Percentiles rank a stretch among this genome's conserved stretches.
Evolutionary conservation across 2,888 invertebrate genomes (phyloP).

Genomic region (Zele albiditarsus): DNA sequence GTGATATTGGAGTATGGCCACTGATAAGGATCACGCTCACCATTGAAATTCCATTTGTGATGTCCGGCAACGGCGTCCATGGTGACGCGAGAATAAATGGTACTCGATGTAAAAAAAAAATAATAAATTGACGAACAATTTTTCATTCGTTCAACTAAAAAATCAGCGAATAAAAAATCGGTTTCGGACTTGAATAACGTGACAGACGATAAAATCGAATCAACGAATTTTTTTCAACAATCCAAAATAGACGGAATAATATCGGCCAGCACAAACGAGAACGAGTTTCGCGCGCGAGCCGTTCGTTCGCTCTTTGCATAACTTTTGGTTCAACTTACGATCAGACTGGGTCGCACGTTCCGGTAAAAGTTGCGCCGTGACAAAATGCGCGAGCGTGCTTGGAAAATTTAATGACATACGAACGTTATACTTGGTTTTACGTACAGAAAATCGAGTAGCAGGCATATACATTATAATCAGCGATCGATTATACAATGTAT

Average conservation of each 20-base stretch:
- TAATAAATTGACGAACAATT: background rate
- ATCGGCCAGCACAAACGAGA: slow-evolving; percentile 14
- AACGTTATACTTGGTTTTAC: slow-evolving; percentile 16
- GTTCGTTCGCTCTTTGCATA: slow-evolving; percentile 31
- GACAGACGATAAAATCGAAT: slow-evolving; percentile 13
- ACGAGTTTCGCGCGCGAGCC: slow-evolving; percentile 12
- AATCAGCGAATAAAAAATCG: slow-evolving; percentile 18
- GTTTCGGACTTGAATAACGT: slow-evolving; percentile 18
- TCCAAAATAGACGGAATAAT: slow-evolving; percentile 6
- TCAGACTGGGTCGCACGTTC: slow-evolving; percentile 37
- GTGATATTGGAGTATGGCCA: slow-evolving; percentile 13
- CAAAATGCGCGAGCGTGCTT: slow-evolving; percentile 55
- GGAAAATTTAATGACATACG: slow-evolving; percentile 45
- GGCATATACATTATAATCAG: background rate
- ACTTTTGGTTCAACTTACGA: slow-evolving; percentile 26
- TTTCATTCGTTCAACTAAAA: background rate
- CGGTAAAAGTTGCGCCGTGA: slow-evolving; percentile 51
- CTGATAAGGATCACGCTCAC: slow-evolving; percentile 13
- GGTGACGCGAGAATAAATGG: background rate
- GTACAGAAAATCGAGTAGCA: background rate
- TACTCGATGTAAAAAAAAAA: background rate
- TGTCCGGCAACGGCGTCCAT: background rate
- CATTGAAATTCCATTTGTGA: slow-evolving; percentile 33
- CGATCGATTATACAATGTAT: background rate
- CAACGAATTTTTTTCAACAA: background rate